Base-by-base conservation (phyloP, 2,113 vertebrate genomes). In the Callaeas wilsoni region DNA sequence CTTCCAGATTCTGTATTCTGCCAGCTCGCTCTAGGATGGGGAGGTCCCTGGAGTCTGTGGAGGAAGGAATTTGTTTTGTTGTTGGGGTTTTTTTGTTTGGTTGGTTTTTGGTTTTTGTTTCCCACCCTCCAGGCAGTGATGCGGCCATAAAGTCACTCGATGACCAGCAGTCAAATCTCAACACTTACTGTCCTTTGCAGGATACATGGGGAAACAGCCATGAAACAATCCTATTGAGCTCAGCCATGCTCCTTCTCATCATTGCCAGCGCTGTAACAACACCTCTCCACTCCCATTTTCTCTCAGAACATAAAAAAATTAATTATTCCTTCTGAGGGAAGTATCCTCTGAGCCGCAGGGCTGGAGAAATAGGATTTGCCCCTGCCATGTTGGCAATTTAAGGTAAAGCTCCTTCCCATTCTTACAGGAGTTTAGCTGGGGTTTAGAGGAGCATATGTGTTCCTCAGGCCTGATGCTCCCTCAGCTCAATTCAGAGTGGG, bases 331-430 rank as follows among this genome's bases (percentile, higher is more conserved):
- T 59, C 52, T 89, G 53, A 29, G 84, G 44, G 83, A 55, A 53
- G 41, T 16, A 10, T 41, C 26, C 41, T 50, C 84, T 75, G 73
- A 91, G 89, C 86, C 2, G 1, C 52, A 64, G 55, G 25, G 10
- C 16, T 46, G 76, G 9, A 73, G 49, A 79, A 87, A 64, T 9
- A 81, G 80, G 62, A 60, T 95, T 95, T 95, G 56, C 13, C 70
- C n/a, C n/a, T n/a, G n/a, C n/a, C 29, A 2, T 37, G 33, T 7
- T 68, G 57, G 69, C 73, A 75, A 30, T 87, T 82, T 47, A 67
- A 89, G 65, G 77, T 76, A 69, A 87, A 94, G 73, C 57, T 79
- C n/a, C 74, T 94, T 93, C 56, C 33, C 2, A 1, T 42, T 81
- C 79, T 70, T 68, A 14, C 0, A 78, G 50, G 56, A 49, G 52